Percentiles rank a stretch among this genome's conserved stretches.
Evolutionary conservation across 1,140 invertebrate genomes (phyloP).

Genomic region (Ostrea denselamellosa): DNA sequence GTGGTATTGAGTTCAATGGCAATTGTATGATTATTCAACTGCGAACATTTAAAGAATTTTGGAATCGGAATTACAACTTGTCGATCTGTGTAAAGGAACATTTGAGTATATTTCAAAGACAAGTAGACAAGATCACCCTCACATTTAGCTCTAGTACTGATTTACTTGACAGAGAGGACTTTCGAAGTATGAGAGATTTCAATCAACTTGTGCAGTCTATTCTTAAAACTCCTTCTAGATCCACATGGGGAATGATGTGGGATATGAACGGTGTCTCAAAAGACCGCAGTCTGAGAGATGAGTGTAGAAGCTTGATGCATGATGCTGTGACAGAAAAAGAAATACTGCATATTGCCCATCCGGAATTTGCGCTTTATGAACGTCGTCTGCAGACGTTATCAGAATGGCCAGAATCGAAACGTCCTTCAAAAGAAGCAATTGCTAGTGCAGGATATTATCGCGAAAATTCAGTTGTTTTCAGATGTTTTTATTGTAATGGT

Average conservation of each 20-base stretch:
- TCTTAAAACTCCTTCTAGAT: not conserved
- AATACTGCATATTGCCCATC: not conserved
- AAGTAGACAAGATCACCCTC: not conserved
- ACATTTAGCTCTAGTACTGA: not conserved
- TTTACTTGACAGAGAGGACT: constrained; percentile 14
- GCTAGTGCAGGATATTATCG: constrained; percentile 39
- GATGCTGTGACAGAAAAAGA: constrained; percentile 39
- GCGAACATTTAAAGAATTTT: constrained; percentile 9
- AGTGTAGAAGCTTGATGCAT: constrained; percentile 43
- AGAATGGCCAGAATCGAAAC: not conserved
- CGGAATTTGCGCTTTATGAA: not conserved
- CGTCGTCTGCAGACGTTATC: not conserved
- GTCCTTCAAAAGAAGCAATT: not conserved
- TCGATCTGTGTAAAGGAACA: constrained; percentile 36
- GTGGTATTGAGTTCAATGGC: constrained; percentile 30
- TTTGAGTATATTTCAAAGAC: not conserved
- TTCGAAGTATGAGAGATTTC: constrained; percentile 24
- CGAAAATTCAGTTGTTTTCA: constrained; percentile 6
- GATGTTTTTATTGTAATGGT: constrained; percentile 44
- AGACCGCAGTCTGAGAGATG: not conserved
- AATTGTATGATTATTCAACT: not conserved
- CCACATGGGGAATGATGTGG: constrained; percentile 45
- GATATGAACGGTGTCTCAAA: constrained; percentile 27
- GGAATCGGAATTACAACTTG: constrained; percentile 12
- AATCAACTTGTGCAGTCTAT: constrained; percentile 19